These are phyloP conservation scores for Tridacna crocea DNA, from an alignment of 2,888 invertebrate species.

Conservation along the genomic window DNA sequence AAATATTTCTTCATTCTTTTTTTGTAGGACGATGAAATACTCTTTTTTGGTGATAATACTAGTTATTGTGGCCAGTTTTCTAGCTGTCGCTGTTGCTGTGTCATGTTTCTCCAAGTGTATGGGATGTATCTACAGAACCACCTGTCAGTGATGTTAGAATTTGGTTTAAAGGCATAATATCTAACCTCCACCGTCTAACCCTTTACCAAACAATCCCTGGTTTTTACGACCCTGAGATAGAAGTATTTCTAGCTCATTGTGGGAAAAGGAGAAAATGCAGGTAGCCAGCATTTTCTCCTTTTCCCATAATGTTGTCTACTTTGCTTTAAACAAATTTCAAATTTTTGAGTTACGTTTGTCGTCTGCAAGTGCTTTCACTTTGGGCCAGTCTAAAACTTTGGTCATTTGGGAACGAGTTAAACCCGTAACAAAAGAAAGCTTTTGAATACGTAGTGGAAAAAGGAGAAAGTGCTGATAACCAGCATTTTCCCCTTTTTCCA, in stretches of 20 bases:
- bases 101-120: slow-evolving; percentile 13
- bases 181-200: too few relatives aligned
- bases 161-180: neutral
- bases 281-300: slow-evolving; percentile 2
- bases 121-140: neutral
- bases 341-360: too few relatives aligned
- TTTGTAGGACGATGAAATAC: slow-evolving; percentile 19
- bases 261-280: neutral
- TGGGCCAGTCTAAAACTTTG: too few relatives aligned
- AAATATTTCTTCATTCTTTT: neutral
- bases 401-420: too few relatives aligned
- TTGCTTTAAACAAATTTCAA: too few relatives aligned
- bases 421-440: too few relatives aligned
- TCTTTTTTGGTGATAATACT: slow-evolving; percentile 5
- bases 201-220: neutral
- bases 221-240: too few relatives aligned
- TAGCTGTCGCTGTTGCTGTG: neutral
- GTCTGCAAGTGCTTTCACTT: too few relatives aligned
- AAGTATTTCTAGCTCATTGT: neutral
- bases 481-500: neutral
- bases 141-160: neutral
- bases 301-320: neutral
- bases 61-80: slow-evolving; percentile 12
- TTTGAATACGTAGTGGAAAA: too few relatives aligned
- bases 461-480: neutral